A percentile compares a stretch with the other conserved stretches of the same genome.
These are phyloP conservation scores for Brachyptera putata DNA, from an alignment of 2,888 invertebrate genomes.

Conservation along the genomic window DNA sequence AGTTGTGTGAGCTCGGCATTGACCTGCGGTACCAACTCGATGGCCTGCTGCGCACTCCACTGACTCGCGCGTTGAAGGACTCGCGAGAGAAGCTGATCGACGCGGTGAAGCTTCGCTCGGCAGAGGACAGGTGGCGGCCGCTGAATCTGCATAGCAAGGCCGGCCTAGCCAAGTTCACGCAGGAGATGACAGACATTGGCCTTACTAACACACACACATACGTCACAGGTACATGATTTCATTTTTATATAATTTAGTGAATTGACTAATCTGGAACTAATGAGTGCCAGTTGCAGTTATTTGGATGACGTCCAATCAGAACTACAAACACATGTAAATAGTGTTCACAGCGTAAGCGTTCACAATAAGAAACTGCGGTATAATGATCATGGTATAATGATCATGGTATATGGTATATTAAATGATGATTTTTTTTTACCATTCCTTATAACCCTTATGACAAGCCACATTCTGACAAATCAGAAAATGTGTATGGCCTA, in stretches of 20 bases:
- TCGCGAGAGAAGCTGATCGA: slow-evolving; percentile 78
- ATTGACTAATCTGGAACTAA: no score
- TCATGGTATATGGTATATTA: no score
- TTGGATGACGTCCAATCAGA: no score
- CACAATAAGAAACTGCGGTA: no score
- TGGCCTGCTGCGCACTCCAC: slow-evolving; percentile 71
- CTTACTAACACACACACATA: slow-evolving; percentile 59
- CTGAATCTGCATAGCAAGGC: slow-evolving; percentile 71
- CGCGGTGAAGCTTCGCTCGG: slow-evolving; percentile 67
- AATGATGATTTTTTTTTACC: no score
- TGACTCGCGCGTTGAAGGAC: slow-evolving; percentile 71
- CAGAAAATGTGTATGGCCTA: no score
- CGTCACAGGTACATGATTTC: slow-evolving; percentile 49
- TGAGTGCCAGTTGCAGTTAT: no score
- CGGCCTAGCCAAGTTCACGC: slow-evolving; percentile 62
- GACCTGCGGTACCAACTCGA: slow-evolving; percentile 91
- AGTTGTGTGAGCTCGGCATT: slow-evolving; percentile 65
- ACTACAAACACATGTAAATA: no score
- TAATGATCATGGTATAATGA: no score
- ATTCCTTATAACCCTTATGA: no score
- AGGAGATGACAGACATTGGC: slow-evolving; percentile 66
- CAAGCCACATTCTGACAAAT: no score
- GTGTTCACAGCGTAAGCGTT: no score
- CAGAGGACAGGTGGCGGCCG: slow-evolving; percentile 84
- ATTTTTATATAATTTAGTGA: background rate